Conservation (phyloP, 2,113 vertebrate genomes). For the Stercorarius parasiticus region DNA sequence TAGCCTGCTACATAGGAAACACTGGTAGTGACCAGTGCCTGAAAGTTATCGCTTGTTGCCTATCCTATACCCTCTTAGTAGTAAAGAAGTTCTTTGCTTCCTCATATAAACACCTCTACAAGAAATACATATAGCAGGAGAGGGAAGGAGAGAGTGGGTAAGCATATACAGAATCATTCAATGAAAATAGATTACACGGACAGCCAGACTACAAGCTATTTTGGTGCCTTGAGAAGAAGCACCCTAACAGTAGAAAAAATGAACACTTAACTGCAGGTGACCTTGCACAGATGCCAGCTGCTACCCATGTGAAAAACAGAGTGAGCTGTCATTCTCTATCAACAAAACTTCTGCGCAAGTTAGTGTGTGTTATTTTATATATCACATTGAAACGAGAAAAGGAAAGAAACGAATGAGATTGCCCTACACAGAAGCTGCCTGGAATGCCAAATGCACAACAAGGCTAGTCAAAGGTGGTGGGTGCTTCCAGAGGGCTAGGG, state of each 20-base stretch:
- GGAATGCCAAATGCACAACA: not conserved
- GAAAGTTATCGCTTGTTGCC: not conserved
- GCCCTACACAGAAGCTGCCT: not conserved
- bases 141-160: not conserved
- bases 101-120: not conserved
- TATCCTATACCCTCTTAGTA: not conserved
- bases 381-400: not conserved
- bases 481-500: not conserved
- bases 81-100: not conserved
- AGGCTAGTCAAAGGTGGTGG: not conserved
- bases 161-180: not conserved
- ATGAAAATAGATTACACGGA: not conserved
- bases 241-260: not conserved
- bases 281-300: not conserved
- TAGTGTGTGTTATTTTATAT: not conserved
- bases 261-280: not conserved
- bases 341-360: not conserved
- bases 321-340: not conserved
- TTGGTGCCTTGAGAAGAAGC: not conserved
- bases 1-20: not conserved
- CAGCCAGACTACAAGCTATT: not conserved
- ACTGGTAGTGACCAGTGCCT: accelerated
- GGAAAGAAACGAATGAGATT: not conserved
- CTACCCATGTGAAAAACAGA: not conserved
- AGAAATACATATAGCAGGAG: not conserved